Base-by-base conservation (phyloP, 2,113 vertebrate genomes). In the Cheirogaleus medius region DNA sequence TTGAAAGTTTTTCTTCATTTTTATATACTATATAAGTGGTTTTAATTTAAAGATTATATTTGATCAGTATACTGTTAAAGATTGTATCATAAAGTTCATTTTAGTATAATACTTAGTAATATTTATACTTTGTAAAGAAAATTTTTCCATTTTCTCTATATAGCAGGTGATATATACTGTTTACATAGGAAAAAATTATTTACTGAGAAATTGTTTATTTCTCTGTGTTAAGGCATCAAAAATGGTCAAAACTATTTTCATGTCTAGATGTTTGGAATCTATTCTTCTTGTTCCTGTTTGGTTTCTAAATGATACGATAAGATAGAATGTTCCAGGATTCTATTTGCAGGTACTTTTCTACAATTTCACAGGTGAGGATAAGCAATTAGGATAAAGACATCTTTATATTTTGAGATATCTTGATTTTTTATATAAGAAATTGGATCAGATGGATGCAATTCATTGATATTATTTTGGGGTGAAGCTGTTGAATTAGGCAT, bases 171-270 rank as follows among this genome's bases (percentile, higher is more conserved):
- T 13, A 71, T 27, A 15, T 60, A 58, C 27, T 60, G 7, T 85
- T 82, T 54, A 54, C 32, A 54, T 68, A 69, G 64, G 49, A 81
- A 71, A 81, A 76, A 54, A 14, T 47, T 42, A 64, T 49, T 94
- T 73, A 12, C 68, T 66, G 54, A 90, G 60, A 73, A 90, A 76
- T 56, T 68, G 17, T 87, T 94, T 77, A n/a, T 92, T 87, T 78
- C 44, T 90, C 42, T 54, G 29, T 68, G 32, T 78, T 88, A 78
- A 87, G 34, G 52, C 17, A 84, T 87, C 76, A 95, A 42, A 87
- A 96, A 71, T 86, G 74, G 23, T 66, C 3, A 34, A 21, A 89
- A 69, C 23, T n/a, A 3, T 95, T 96, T 95, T 93, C 23, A 77
- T 78, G 0, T 56, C 77, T 93, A 13, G 14, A 27, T 93, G 37